Conservation (phyloP, 2,888 invertebrate species). For the Gymnosoma rotundatum region DNA sequence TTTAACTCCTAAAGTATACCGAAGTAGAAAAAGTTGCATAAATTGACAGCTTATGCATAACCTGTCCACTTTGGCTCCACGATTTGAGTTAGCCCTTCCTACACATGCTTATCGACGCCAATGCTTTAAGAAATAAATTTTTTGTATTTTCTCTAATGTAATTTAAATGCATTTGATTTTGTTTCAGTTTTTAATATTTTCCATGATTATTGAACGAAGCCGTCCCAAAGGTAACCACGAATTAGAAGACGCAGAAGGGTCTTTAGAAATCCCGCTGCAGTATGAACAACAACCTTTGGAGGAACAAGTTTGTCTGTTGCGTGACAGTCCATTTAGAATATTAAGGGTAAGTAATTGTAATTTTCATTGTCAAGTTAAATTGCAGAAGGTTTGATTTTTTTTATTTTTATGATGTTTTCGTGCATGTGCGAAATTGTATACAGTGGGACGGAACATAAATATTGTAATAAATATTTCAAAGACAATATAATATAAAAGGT, state of each 20-base stretch:
- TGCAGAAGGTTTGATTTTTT: background rate
- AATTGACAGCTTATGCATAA: no score
- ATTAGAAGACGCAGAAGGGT: conserved; percentile 78
- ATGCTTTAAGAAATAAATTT: no score
- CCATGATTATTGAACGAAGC: conserved; percentile 80
- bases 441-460: conserved; percentile 3
- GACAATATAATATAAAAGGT: no score
- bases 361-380: conserved; percentile 19
- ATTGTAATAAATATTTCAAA: background rate
- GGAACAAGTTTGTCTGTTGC: conserved; percentile 87
- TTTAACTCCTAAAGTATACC: no score
- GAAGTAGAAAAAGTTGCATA: no score
- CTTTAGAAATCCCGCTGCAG: conserved; percentile 79
- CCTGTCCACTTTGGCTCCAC: no score
- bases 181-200: conserved; percentile 79
- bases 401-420: background rate
- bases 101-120: no score
- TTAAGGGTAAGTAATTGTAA: conserved; percentile 79
- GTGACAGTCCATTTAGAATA: conserved; percentile 84
- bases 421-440: background rate
- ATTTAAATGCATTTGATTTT: background rate
- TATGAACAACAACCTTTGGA: conserved; percentile 72
- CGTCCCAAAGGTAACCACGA: conserved; percentile 77
- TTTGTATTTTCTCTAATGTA: no score
- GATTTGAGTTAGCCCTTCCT: no score